Evolutionary conservation across 2,797 vertebrate species (phyloP).

Genomic region (Myotis myotis): DNA sequence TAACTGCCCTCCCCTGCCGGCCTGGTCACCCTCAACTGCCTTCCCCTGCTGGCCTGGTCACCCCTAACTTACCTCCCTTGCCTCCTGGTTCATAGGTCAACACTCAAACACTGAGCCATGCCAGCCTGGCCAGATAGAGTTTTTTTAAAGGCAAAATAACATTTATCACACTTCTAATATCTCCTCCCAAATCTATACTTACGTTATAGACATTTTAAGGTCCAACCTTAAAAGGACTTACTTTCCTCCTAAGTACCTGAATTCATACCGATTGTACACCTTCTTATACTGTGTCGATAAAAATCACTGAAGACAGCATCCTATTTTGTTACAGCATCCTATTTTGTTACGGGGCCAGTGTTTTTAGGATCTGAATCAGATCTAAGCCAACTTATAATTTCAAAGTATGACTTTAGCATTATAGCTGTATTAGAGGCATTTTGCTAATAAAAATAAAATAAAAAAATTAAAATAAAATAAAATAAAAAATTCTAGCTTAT

Average conservation of each 20-base stretch:
- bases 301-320: background rate
- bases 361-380: background rate
- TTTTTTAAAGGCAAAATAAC: background rate
- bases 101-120: too few relatives aligned
- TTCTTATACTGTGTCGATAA: background rate
- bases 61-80: too few relatives aligned
- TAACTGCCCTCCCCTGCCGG: too few relatives aligned
- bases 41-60: too few relatives aligned
- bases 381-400: background rate
- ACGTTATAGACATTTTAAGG: background rate
- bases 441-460: background rate
- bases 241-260: background rate
- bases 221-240: background rate
- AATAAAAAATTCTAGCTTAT: background rate
- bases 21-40: too few relatives aligned
- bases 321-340: background rate
- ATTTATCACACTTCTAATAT: constrained; percentile 31
- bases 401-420: background rate
- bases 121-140: background rate
- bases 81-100: too few relatives aligned
- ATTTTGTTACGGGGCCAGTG: background rate
- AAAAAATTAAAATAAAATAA: background rate
- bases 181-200: background rate
- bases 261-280: background rate
- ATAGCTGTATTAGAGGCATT: background rate